Percentiles rank a stretch among this genome's conserved stretches.
Evolutionary conservation across 1,140 invertebrate species (phyloP).

Genomic region (Branchinecta lindahli): DNA sequence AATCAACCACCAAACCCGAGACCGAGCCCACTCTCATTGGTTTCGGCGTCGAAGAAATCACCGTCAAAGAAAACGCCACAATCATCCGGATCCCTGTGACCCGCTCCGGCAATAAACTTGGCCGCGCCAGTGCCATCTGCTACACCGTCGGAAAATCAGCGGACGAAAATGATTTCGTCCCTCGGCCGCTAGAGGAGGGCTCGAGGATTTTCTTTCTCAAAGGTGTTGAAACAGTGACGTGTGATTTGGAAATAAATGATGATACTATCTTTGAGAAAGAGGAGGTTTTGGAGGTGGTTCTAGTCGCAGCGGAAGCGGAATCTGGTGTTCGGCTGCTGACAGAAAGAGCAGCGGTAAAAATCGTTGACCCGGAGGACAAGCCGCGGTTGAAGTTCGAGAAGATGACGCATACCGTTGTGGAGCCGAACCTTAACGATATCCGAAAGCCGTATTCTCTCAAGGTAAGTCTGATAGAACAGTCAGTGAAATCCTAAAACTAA

Average conservation of each 20-base stretch:
- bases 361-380: conserved; percentile 27
- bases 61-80: conserved; percentile 28
- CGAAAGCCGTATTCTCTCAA: background rate
- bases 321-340: conserved; percentile 11
- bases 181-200: conserved; percentile 26
- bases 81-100: conserved; percentile 28
- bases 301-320: background rate
- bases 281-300: conserved; percentile 30
- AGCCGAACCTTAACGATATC: background rate
- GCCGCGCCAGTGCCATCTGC: conserved; percentile 26
- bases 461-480: background rate
- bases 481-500: too few species aligned
- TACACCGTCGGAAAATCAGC: conserved; percentile 25
- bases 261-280: conserved; percentile 33
- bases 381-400: conserved; percentile 15
- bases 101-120: conserved; percentile 27
- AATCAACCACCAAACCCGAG: too few species aligned
- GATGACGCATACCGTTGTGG: background rate
- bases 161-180: conserved; percentile 27
- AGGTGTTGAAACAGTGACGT: conserved; percentile 29
- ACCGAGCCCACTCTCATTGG: conserved; percentile 16
- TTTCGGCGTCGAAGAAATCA: conserved; percentile 25
- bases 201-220: conserved; percentile 32
- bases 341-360: conserved; percentile 31
- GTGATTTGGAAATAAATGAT: conserved; percentile 31